phyloP scores from a whole-genome alignment of 2,113 vertebrate genomes.

The Myotis lucifugus region DNA sequence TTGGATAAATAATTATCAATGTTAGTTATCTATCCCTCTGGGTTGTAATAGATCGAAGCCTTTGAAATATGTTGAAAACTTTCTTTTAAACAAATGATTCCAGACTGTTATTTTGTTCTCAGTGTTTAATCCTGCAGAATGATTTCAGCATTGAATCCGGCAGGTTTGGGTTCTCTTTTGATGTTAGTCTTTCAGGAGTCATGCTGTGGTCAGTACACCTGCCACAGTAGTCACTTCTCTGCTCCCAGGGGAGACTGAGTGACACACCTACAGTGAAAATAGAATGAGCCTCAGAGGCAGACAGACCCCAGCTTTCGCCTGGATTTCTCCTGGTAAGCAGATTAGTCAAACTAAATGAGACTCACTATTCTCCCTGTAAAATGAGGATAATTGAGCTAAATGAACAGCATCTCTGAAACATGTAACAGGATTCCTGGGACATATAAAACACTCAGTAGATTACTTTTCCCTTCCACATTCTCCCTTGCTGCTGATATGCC shows the following conservation, averaged over 20 bases:
- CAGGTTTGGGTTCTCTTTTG: background rate
- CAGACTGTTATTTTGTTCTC: background rate
- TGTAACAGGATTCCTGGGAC: background rate
- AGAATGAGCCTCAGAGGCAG: background rate
- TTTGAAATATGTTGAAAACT: background rate
- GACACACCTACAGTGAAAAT: background rate
- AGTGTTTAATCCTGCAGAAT: background rate
- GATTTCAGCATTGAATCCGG: background rate
- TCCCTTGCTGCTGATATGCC: background rate
- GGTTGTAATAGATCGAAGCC: background rate
- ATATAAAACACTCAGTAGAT: background rate
- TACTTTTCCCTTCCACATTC: background rate
- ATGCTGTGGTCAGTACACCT: background rate
- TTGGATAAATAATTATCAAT: background rate
- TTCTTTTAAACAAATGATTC: background rate
- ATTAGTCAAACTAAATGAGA: background rate
- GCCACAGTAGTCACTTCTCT: background rate
- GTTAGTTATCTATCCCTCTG: background rate
- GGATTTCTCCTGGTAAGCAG: background rate
- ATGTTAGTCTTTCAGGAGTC: conserved; percentile 7
- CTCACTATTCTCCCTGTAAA: background rate
- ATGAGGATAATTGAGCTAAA: background rate
- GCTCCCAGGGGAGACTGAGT: background rate
- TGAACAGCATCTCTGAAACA: background rate
- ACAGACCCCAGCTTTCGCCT: background rate